Evolutionary conservation across 53 echinoderm and acorn worm species (phyloP).

Genomic region (Paracentrotus lividus): DNA sequence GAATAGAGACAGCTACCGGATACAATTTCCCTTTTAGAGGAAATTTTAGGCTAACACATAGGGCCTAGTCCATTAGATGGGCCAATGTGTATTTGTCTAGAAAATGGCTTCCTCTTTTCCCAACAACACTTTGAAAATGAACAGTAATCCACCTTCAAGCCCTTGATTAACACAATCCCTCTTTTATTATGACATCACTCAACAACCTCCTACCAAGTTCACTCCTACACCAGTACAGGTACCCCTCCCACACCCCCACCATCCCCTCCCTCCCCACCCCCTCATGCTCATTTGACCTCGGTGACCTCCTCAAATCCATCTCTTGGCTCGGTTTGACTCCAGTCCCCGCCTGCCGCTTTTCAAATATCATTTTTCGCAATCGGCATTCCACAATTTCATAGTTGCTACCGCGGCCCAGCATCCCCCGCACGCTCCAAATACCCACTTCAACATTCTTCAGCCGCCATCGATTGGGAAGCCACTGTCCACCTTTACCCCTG

Average conservation of each 20-base stretch:
- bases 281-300: neutral
- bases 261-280: neutral
- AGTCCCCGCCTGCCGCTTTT: constrained; percentile 44
- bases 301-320: constrained; percentile 30
- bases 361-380: constrained; percentile 53
- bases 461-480: neutral
- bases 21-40: neutral
- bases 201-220: constrained; percentile 1
- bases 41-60: neutral
- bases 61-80: neutral
- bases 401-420: constrained; percentile 38
- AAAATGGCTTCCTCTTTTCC: too few species aligned
- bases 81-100: neutral
- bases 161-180: neutral
- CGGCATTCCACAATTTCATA: constrained; percentile 47
- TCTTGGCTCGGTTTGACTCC: constrained; percentile 8
- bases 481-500: neutral
- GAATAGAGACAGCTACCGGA: neutral
- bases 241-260: neutral
- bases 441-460: neutral
- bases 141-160: neutral
- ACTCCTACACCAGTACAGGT: neutral
- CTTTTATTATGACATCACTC: neutral
- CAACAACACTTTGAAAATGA: too few species aligned
- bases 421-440: constrained; percentile 14